Evolutionary conservation across 2,113 vertebrate species (phyloP).

Genomic region (Grammomys surdaster): DNA sequence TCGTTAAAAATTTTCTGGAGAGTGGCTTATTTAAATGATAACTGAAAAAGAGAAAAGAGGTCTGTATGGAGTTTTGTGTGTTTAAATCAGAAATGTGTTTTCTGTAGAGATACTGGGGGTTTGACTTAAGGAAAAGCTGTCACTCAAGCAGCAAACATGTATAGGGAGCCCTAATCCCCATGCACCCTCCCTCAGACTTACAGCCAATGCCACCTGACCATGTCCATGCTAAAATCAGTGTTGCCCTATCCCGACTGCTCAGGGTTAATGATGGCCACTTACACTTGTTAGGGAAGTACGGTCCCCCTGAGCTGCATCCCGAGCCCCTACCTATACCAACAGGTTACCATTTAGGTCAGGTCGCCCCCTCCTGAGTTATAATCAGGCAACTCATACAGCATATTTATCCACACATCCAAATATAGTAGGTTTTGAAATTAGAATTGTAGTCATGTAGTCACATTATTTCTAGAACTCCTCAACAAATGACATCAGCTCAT

Average conservation of each 20-base stretch:
- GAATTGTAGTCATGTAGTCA: background rate
- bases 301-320: background rate
- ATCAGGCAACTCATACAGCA: background rate
- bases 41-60: background rate
- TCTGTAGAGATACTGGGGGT: background rate
- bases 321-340: background rate
- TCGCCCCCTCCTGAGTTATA: background rate
- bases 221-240: background rate
- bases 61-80: background rate
- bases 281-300: background rate
- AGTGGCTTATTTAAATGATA: background rate
- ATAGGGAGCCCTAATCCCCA: background rate
- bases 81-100: constrained; percentile 37
- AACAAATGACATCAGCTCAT: constrained; percentile 37
- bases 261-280: background rate
- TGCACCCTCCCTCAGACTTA: background rate
- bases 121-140: background rate
- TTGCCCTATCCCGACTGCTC: background rate
- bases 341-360: background rate
- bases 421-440: constrained; percentile 20
- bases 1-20: background rate
- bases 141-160: background rate
- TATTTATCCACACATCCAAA: constrained; percentile 30
- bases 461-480: constrained; percentile 32
- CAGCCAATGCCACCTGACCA: background rate